Percentiles rank a stretch among this genome's conserved stretches.
phyloP scores from a whole-genome alignment of 2,888 invertebrate species.

The Trissolcus brochymenae region DNA sequence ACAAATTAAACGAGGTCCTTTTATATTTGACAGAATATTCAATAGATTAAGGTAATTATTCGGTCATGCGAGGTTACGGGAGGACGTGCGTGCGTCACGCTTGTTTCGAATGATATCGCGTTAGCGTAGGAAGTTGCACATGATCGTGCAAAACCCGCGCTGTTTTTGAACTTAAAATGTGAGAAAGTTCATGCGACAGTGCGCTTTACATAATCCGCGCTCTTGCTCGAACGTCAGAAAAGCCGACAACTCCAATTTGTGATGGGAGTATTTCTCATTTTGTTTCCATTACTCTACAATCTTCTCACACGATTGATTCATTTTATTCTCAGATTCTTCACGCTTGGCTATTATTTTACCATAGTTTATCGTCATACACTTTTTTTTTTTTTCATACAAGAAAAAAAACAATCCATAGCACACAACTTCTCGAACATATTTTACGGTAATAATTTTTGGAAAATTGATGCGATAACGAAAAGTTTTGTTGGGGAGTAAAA shows the following conservation, averaged over 20 bases:
- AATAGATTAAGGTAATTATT: slow-evolving; percentile 75
- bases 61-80: slow-evolving; percentile 63
- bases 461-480: too few relatives aligned
- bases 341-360: too few relatives aligned
- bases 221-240: neutral
- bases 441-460: too few relatives aligned
- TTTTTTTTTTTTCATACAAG: too few relatives aligned
- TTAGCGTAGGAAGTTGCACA: slow-evolving; percentile 55
- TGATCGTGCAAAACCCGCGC: slow-evolving; percentile 38
- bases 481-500: neutral
- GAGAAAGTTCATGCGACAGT: slow-evolving; percentile 51
- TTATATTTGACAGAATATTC: slow-evolving; percentile 71
- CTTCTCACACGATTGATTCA: slow-evolving; percentile 8
- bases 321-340: too few relatives aligned
- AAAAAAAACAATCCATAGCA: too few relatives aligned
- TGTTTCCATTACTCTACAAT: slow-evolving; percentile 10
- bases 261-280: slow-evolving; percentile 12
- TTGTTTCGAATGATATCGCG: slow-evolving; percentile 54
- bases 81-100: slow-evolving; percentile 63
- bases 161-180: slow-evolving; percentile 45
- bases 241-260: neutral
- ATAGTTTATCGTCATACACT: too few relatives aligned
- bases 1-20: slow-evolving; percentile 59
- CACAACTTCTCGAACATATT: too few relatives aligned
- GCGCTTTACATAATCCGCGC: slow-evolving; percentile 42